These are phyloP conservation scores for Solea senegalensis DNA, from an alignment of 2,113 vertebrate species.

Conservation along the genomic window DNA sequence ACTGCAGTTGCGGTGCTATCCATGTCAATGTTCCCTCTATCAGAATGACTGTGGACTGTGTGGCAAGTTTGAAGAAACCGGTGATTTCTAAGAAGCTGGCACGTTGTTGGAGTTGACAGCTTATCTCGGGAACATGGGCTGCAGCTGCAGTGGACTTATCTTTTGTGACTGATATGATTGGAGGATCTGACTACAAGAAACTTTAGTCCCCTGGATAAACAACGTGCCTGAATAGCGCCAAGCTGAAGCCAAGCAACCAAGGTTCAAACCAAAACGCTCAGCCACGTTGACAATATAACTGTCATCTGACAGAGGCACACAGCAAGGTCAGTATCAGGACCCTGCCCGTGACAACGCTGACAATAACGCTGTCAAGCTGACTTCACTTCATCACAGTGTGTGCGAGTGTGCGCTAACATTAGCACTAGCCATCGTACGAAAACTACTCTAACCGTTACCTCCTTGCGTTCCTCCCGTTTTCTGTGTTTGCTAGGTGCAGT, in stretches of 20 bases:
- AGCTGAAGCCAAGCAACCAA: slow-evolving; percentile 1
- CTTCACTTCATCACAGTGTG: slow-evolving; percentile 1
- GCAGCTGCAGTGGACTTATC: slow-evolving; percentile 5
- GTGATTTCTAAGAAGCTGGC: background rate
- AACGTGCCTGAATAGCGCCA: background rate
- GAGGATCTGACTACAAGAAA: slow-evolving; percentile 27
- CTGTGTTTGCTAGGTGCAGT: background rate
- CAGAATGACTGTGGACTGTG: background rate
- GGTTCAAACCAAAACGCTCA: slow-evolving; percentile 31
- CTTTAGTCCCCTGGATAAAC: slow-evolving; percentile 10
- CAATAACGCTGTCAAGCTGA: background rate
- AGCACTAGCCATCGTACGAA: slow-evolving; percentile 4
- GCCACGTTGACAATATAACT: slow-evolving; percentile 56
- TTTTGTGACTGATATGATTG: no score
- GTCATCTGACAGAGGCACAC: slow-evolving; percentile 3
- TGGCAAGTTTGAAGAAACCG: background rate
- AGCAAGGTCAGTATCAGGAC: slow-evolving; percentile 23
- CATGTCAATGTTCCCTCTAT: no score
- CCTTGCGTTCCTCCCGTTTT: background rate
- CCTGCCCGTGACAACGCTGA: background rate
- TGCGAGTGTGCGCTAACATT: background rate
- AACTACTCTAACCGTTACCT: background rate
- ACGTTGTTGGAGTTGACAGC: slow-evolving; percentile 23
- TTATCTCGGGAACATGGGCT: slow-evolving; percentile 22
- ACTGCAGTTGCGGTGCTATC: no score